phyloP scores from a whole-genome alignment of 2,797 vertebrate species.

The Chrosomus eos region DNA sequence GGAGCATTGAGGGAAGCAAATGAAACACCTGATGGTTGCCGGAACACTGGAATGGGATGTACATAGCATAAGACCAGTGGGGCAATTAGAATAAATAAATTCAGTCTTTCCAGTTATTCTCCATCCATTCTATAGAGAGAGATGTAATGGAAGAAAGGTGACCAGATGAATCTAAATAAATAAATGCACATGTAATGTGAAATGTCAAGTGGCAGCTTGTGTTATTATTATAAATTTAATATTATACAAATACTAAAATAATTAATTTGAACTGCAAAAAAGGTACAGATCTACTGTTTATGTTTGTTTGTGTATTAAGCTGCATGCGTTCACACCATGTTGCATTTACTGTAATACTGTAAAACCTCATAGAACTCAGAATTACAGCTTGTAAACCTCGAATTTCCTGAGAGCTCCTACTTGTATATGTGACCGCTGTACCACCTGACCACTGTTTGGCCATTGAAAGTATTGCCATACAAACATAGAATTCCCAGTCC shows the following conservation, averaged over 20 bases:
- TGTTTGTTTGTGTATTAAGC: not conserved
- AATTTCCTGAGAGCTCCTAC: not conserved
- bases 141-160: not conserved
- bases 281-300: not conserved
- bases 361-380: not conserved
- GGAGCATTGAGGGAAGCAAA: constrained; percentile 32
- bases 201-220: not conserved
- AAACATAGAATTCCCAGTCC: not conserved
- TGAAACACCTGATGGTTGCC: constrained; percentile 53
- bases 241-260: too few species aligned
- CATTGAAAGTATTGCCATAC: not conserved
- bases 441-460: not conserved
- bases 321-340: not conserved
- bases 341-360: not conserved
- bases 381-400: not conserved
- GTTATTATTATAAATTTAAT: not conserved
- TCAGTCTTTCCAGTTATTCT: not conserved
- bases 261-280: not conserved
- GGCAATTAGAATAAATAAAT: constrained; percentile 44
- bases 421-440: not conserved
- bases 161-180: not conserved
- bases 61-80: not conserved
- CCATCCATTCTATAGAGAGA: not conserved
- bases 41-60: constrained; percentile 25
- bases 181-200: not conserved